A percentile compares a stretch with the other conserved stretches of the same genome.
Conservation (phyloP, 2,888 invertebrate genomes). For the Apodemia mormo region DNA sequence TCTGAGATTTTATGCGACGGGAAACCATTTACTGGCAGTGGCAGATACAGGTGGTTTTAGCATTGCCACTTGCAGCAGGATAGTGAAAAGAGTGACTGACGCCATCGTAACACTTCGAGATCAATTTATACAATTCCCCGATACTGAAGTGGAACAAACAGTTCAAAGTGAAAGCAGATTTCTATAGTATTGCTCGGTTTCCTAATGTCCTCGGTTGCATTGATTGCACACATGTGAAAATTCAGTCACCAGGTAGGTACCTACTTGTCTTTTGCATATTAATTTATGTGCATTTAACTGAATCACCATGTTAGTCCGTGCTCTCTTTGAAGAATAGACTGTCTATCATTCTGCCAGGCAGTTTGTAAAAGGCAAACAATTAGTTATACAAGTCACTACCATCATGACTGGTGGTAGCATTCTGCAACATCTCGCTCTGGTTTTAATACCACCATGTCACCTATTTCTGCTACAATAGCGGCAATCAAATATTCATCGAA, state of each 20-base stretch:
- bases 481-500: too few relatives aligned
- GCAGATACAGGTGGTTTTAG: not conserved
- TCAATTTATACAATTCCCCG: not conserved
- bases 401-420: too few relatives aligned
- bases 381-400: too few relatives aligned
- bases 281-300: not conserved
- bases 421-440: too few relatives aligned
- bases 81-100: not conserved
- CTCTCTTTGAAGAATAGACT: too few relatives aligned
- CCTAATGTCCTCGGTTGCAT: slow-evolving; percentile 8
- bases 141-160: not conserved
- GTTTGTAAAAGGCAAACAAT: too few relatives aligned
- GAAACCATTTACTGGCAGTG: not conserved
- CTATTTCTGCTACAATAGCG: too few relatives aligned
- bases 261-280: not conserved
- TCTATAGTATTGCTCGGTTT: slow-evolving; percentile 6
- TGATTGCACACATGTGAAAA: slow-evolving; percentile 19
- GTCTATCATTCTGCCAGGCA: too few relatives aligned
- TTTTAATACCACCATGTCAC: too few relatives aligned
- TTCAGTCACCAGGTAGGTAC: slow-evolving; percentile 15
- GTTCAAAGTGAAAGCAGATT: not conserved
- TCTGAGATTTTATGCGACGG: not conserved
- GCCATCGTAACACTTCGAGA: not conserved
- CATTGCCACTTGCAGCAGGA: too few relatives aligned
- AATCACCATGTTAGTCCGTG: too few relatives aligned